Percentiles rank a stretch among this genome's conserved stretches.
Evolutionary conservation across 2,797 vertebrate genomes (phyloP).

Genomic region (Rachycentron canadum): DNA sequence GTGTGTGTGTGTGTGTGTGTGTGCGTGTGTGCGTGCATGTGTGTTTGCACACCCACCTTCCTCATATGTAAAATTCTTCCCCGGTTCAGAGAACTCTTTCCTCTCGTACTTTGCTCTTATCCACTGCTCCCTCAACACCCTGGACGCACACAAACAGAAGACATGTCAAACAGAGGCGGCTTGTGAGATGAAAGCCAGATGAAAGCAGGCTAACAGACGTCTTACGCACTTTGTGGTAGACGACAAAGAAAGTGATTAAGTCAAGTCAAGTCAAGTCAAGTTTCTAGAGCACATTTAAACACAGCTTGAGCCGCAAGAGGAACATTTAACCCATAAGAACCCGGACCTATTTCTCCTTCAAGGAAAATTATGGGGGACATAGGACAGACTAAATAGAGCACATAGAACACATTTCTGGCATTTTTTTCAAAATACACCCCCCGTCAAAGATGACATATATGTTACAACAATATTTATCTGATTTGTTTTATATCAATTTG

Average conservation of each 20-base stretch:
- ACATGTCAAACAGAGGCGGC: background rate
- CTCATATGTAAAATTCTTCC: conserved; percentile 80
- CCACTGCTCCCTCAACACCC: conserved; percentile 93
- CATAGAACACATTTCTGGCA: too few relatives aligned
- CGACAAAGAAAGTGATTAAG: background rate
- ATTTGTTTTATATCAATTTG: too few relatives aligned
- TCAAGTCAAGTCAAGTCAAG: too few relatives aligned
- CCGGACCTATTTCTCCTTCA: too few relatives aligned
- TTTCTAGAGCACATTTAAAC: too few relatives aligned
- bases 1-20: background rate
- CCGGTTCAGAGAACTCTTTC: conserved; percentile 85
- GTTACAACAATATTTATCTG: too few relatives aligned
- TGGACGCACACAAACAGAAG: conserved; percentile 58
- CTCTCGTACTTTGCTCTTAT: conserved; percentile 92
- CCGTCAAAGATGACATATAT: too few relatives aligned
- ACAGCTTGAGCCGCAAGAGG: too few relatives aligned
- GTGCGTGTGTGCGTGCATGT: background rate
- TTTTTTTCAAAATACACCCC: too few relatives aligned
- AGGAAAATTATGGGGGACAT: too few relatives aligned
- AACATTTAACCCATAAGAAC: too few relatives aligned
- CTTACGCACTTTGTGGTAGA: background rate
- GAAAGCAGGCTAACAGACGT: background rate
- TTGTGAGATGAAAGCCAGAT: background rate
- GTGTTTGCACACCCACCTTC: conserved; percentile 80
- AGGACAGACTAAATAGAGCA: too few relatives aligned